phyloP scores from a whole-genome alignment of 2,888 invertebrate species.

The Mycalesis mineus region DNA sequence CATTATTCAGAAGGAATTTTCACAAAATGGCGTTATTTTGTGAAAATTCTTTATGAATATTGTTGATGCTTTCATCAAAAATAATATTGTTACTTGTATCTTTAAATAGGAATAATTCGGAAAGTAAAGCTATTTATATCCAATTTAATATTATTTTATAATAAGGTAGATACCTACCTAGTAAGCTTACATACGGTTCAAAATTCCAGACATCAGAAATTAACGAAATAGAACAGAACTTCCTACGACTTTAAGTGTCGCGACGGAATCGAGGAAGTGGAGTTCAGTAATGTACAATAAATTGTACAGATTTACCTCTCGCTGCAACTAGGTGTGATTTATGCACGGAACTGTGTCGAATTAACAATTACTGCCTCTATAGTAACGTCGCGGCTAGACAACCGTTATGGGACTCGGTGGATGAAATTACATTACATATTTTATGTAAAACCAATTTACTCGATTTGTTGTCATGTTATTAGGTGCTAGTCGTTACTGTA shows the following conservation, averaged over 20 bases:
- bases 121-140: no score
- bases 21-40: no score
- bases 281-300: slow-evolving; percentile 53
- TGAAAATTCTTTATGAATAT: no score
- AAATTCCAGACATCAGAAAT: no score
- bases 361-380: slow-evolving; percentile 63
- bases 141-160: no score
- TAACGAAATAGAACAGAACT: slow-evolving; percentile 33
- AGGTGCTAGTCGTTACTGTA: slow-evolving; percentile 4
- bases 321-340: slow-evolving; percentile 64
- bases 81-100: no score
- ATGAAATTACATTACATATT: slow-evolving; percentile 28
- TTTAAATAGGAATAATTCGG: no score
- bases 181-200: no score
- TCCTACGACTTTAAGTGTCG: slow-evolving; percentile 49
- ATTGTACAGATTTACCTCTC: slow-evolving; percentile 58
- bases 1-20: no score
- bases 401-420: slow-evolving; percentile 45
- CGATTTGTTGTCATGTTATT: slow-evolving; percentile 21
- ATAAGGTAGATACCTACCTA: no score
- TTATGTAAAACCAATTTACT: slow-evolving; percentile 27
- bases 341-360: slow-evolving; percentile 66
- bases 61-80: no score
- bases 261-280: slow-evolving; percentile 39
- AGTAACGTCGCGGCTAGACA: slow-evolving; percentile 40